Evolutionary conservation across 2,797 vertebrate species (phyloP).

Genomic region (Liasis olivaceus): DNA sequence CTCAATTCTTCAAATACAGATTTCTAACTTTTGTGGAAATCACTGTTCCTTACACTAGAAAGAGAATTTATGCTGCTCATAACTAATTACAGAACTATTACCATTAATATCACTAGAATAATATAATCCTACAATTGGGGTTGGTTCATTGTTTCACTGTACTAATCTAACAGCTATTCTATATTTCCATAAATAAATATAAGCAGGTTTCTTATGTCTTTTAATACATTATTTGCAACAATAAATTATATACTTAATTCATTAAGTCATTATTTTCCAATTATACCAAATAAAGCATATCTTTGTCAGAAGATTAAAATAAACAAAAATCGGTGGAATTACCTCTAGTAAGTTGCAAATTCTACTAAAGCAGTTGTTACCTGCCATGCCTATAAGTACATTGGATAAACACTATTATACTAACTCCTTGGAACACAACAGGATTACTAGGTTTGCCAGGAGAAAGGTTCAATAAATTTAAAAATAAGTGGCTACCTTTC

Average conservation of each 20-base stretch:
- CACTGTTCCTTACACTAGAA: neutral
- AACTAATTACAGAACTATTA: neutral
- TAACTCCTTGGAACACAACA: constrained; percentile 23
- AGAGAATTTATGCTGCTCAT: neutral
- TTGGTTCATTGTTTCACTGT: neutral
- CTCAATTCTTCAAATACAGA: neutral
- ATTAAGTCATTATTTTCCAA: constrained; percentile 54
- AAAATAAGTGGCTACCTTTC: neutral
- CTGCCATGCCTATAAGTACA: constrained; percentile 15
- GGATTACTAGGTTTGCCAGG: constrained; percentile 17
- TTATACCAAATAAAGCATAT: constrained; percentile 35
- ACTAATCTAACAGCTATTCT: neutral
- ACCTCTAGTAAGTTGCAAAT: neutral
- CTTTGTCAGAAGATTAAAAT: neutral
- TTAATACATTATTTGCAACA: neutral
- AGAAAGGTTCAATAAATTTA: neutral
- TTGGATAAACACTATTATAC: constrained; percentile 36
- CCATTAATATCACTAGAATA: neutral
- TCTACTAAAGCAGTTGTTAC: constrained; percentile 35
- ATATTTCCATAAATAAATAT: neutral
- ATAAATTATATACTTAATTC: constrained; percentile 30
- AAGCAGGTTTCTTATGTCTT: neutral
- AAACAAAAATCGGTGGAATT: neutral
- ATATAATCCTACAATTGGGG: neutral
- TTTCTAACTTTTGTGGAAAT: neutral